A percentile compares a stretch with the other conserved stretches of the same genome.
Conservation (phyloP, 1,140 invertebrate species). For the Lasioglossum albipes region DNA sequence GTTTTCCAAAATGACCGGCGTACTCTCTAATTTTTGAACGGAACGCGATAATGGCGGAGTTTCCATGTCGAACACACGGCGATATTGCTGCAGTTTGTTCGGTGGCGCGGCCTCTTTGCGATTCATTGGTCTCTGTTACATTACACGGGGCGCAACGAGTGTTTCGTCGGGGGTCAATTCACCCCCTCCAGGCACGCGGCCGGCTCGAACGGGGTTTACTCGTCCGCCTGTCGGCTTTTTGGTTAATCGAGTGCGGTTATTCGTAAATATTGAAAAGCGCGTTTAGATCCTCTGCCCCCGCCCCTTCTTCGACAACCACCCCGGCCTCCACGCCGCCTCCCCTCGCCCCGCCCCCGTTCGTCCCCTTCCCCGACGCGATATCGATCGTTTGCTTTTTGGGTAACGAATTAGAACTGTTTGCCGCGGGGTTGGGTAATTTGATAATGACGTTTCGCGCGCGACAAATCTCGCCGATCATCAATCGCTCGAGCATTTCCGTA, state of each 20-base stretch:
- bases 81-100: slow-evolving; percentile 13
- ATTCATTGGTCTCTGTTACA: slow-evolving; percentile 33
- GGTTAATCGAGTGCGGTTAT: slow-evolving; percentile 58
- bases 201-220: neutral
- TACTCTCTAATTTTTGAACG: too few species aligned
- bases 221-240: slow-evolving; percentile 34
- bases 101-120: slow-evolving; percentile 4
- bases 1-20: too few species aligned
- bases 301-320: neutral
- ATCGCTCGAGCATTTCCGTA: too few species aligned
- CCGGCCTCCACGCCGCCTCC: too few species aligned
- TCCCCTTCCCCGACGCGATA: neutral
- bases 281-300: slow-evolving; percentile 37
- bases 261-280: slow-evolving; percentile 60
- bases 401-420: neutral
- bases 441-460: neutral
- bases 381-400: neutral
- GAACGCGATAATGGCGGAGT: too few species aligned
- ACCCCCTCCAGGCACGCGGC: slow-evolving; percentile 4
- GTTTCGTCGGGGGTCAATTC: slow-evolving; percentile 39
- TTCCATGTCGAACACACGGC: too few species aligned
- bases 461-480: too few species aligned
- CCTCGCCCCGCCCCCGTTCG: too few species aligned
- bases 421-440: neutral
- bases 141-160: neutral